Conservation (phyloP, 2,888 invertebrate species). For the Amphipoea lucens region DNA sequence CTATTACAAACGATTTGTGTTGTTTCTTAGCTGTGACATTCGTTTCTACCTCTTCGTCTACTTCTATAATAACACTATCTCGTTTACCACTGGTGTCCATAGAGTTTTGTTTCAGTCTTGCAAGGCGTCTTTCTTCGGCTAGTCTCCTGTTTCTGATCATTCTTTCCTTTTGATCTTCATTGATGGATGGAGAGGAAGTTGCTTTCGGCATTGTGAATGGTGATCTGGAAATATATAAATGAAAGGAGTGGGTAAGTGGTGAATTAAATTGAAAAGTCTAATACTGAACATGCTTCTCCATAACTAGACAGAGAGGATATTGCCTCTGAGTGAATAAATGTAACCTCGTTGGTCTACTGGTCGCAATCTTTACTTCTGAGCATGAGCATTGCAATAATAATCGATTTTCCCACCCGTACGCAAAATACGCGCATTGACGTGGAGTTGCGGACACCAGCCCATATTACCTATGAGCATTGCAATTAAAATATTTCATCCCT, state of each 20-base stretch:
- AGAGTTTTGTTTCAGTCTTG: slow-evolving; percentile 82
- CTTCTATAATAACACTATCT: slow-evolving; percentile 44
- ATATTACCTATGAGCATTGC: too few relatives aligned
- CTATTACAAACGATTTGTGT: slow-evolving; percentile 51
- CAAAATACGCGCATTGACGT: too few relatives aligned
- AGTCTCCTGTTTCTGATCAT: slow-evolving; percentile 92
- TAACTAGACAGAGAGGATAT: too few relatives aligned
- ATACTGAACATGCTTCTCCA: too few relatives aligned
- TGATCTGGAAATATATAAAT: slow-evolving; percentile 73
- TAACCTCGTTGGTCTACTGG: too few relatives aligned
- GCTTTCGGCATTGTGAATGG: slow-evolving; percentile 79
- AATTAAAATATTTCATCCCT: not conserved
- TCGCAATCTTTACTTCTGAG: too few relatives aligned
- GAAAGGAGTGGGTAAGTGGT: not conserved
- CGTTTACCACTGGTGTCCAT: slow-evolving; percentile 22
- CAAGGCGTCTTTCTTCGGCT: slow-evolving; percentile 92
- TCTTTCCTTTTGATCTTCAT: slow-evolving; percentile 92
- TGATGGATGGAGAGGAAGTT: slow-evolving; percentile 87
- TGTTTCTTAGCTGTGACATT: slow-evolving; percentile 35
- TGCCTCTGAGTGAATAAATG: too few relatives aligned
- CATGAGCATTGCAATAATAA: too few relatives aligned
- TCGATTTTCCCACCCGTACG: too few relatives aligned
- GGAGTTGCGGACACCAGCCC: too few relatives aligned
- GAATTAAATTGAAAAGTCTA: not conserved
- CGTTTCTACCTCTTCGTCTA: slow-evolving; percentile 46